Evolutionary conservation across 1,140 invertebrate genomes (phyloP).

Genomic region (Heliconius congener): DNA sequence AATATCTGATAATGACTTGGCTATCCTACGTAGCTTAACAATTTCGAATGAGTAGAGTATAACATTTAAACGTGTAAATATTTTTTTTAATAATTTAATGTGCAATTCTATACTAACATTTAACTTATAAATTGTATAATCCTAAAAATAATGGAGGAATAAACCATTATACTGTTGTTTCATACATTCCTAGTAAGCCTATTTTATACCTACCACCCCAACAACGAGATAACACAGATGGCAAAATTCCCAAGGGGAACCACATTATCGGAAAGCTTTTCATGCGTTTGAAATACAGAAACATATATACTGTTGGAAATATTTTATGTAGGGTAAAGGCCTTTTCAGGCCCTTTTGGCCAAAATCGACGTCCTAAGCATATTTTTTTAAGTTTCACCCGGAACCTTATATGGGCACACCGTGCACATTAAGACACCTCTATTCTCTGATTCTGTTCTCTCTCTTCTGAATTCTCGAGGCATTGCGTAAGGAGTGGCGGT

Average conservation of each 20-base stretch:
- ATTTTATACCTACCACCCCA: neutral
- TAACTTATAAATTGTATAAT: neutral
- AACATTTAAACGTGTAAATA: neutral
- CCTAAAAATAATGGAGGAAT: neutral
- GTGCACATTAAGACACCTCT: too few species aligned
- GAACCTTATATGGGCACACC: too few species aligned
- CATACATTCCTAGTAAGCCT: constrained; percentile 4
- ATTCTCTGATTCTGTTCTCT: too few species aligned
- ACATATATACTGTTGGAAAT: neutral
- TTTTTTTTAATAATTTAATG: neutral
- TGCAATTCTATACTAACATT: constrained; percentile 1
- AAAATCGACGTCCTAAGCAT: too few species aligned
- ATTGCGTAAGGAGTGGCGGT: too few species aligned
- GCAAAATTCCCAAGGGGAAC: constrained; percentile 18
- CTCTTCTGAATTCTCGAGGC: too few species aligned
- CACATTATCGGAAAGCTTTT: neutral
- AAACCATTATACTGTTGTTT: constrained; percentile 1
- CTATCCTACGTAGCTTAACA: neutral
- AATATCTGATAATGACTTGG: neutral
- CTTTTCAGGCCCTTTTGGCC: too few species aligned
- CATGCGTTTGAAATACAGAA: neutral
- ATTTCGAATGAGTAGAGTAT: neutral
- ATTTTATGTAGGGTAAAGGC: too few species aligned
- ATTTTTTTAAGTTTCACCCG: too few species aligned
- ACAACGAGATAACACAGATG: constrained; percentile 17